These are phyloP conservation scores for Lycopodina hypogea DNA, from an alignment of 37 sponge, comb jelly and placozoan species.

Conservation along the genomic window DNA sequence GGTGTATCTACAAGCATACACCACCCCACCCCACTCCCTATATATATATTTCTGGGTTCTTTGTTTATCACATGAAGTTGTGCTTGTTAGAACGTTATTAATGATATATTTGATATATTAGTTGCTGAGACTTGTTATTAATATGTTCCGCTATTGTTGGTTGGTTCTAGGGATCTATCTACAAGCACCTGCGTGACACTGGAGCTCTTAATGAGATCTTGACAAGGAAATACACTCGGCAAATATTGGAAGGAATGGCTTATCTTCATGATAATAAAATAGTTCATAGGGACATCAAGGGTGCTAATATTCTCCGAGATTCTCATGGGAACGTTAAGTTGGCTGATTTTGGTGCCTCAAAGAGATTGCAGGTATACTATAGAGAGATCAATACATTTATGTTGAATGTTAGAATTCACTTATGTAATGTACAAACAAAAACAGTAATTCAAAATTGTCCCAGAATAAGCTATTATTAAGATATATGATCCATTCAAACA, in stretches of 20 bases:
- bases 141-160: no score
- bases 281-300: constrained; percentile 93
- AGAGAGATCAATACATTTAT: not conserved
- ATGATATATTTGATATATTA: no score
- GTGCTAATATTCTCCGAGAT: constrained; percentile 91
- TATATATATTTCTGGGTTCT: no score
- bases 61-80: no score
- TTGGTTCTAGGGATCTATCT: constrained; percentile 72
- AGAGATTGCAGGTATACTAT: constrained; percentile 69
- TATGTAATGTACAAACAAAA: not conserved
- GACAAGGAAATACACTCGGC: constrained; percentile 85
- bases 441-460: not conserved
- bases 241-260: constrained; percentile 84
- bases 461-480: no score
- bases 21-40: not conserved
- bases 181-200: constrained; percentile 65
- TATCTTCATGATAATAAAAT: constrained; percentile 87
- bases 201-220: constrained; percentile 84
- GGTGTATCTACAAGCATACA: not conserved
- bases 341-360: constrained; percentile 97
- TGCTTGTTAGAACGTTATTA: no score
- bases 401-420: not conserved
- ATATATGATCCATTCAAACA: no score
- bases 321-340: constrained; percentile 88
- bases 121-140: no score